phyloP scores from a whole-genome alignment of 1,140 invertebrate genomes.

The Lordiphosa clarofinis region DNA sequence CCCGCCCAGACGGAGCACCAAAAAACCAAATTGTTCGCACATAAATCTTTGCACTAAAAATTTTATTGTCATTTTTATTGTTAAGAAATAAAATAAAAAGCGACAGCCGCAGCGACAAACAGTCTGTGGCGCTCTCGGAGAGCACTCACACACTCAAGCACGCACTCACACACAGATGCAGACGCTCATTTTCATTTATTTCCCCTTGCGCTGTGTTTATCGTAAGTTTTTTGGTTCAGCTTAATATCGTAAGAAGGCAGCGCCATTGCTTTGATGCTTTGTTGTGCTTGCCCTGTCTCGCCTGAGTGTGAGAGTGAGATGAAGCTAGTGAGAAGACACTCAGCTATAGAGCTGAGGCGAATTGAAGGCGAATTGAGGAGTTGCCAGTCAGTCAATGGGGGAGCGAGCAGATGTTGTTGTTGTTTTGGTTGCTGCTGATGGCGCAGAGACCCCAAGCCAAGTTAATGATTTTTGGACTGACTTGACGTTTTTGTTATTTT shows the following conservation, averaged over 20 bases:
- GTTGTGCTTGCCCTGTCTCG: constrained; percentile 1
- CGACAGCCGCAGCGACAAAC: constrained; percentile 52
- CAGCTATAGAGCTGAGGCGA: constrained; percentile 33
- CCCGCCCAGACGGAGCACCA: too few relatives aligned
- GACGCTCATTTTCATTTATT: constrained; percentile 26
- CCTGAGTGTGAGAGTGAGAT: constrained; percentile 35
- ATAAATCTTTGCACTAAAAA: constrained; percentile 78
- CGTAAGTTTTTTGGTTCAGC: constrained; percentile 55
- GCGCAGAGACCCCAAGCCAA: constrained; percentile 17
- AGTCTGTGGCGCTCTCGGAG: constrained; percentile 45
- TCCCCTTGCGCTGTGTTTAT: constrained; percentile 44
- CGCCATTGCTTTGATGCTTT: constrained; percentile 53
- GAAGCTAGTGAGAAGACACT: constrained; percentile 39
- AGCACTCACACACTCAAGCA: constrained; percentile 19
- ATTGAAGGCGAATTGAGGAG: constrained; percentile 56
- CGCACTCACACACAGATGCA: constrained; percentile 6
- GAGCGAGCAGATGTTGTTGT: constrained; percentile 4
- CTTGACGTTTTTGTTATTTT: constrained; percentile 11
- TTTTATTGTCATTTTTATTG: constrained; percentile 78
- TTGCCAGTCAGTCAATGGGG: constrained; percentile 25
- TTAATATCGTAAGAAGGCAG: constrained; percentile 75
- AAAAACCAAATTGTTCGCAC: constrained; percentile 68
- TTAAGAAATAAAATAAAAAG: constrained; percentile 58
- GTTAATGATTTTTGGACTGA: constrained; percentile 54
- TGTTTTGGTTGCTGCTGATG: constrained; percentile 21